Evolutionary conservation across 1,140 invertebrate genomes (phyloP).

Genomic region (Drosophila miranda): DNA sequence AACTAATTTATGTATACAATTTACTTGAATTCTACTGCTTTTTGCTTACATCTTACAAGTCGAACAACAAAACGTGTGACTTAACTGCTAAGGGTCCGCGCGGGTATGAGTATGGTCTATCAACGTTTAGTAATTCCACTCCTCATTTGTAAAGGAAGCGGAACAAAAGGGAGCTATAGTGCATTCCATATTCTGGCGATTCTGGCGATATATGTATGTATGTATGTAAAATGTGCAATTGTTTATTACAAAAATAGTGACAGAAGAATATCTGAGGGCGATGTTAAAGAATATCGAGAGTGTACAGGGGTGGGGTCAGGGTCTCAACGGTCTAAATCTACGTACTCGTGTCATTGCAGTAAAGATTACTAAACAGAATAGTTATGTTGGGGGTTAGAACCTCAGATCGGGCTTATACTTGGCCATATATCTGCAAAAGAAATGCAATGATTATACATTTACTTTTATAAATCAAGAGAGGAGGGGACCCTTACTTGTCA

Average conservation of each 20-base stretch:
- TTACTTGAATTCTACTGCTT: constrained; percentile 39
- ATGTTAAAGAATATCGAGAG: no score
- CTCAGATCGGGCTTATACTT: constrained; percentile 96
- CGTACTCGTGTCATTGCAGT: constrained; percentile 17
- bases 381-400: constrained; percentile 85
- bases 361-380: neutral
- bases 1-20: constrained; percentile 54
- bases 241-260: constrained; percentile 8
- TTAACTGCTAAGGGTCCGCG: constrained; percentile 24
- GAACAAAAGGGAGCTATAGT: neutral
- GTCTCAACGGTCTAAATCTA: neutral
- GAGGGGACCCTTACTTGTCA: constrained; percentile 89
- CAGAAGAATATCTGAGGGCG: neutral
- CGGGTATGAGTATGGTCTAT: constrained; percentile 2
- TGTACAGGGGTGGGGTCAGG: neutral
- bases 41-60: constrained; percentile 57
- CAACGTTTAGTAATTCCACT: neutral
- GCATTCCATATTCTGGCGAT: no score
- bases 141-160: neutral
- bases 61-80: constrained; percentile 52
- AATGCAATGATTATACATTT: neutral
- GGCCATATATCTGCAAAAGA: constrained; percentile 91
- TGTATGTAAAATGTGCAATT: neutral
- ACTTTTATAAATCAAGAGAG: neutral
- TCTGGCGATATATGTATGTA: no score